phyloP scores from a whole-genome alignment of 2,113 vertebrate species.

The Maccullochella peelii region DNA sequence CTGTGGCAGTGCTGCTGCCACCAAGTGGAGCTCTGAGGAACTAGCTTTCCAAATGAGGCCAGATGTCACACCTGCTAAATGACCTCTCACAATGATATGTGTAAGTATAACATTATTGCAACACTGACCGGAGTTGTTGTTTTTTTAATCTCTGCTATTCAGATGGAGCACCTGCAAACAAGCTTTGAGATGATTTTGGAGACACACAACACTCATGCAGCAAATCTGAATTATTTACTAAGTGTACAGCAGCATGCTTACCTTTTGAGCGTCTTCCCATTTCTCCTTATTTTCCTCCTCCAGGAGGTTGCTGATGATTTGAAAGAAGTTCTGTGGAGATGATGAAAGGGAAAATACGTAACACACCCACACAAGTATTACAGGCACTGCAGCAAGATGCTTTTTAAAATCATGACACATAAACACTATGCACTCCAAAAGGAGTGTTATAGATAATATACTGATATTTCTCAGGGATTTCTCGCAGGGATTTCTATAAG shows the following conservation, averaged over 20 bases:
- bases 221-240: conserved; percentile 61
- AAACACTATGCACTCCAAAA: conserved; percentile 43
- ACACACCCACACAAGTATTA: conserved; percentile 61
- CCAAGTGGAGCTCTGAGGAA: conserved; percentile 77
- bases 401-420: conserved; percentile 53
- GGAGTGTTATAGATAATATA: conserved; percentile 43
- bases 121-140: conserved; percentile 37
- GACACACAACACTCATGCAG: conserved; percentile 32
- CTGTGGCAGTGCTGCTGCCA: conserved; percentile 79
- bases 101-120: conserved; percentile 32
- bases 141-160: conserved; percentile 43
- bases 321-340: conserved; percentile 97
- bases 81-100: conserved; percentile 49
- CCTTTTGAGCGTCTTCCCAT: conserved; percentile 99
- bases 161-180: conserved; percentile 36
- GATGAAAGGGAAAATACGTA: conserved; percentile 58
- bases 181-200: conserved; percentile 11
- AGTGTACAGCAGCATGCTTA: conserved; percentile 77
- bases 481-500: conserved; percentile 30
- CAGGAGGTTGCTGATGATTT: conserved; percentile 99
- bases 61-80: conserved; percentile 66
- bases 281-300: conserved; percentile 99
- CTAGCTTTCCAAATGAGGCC: conserved; percentile 62
- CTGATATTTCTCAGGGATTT: conserved; percentile 47
- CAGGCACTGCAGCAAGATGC: conserved; percentile 55